These are phyloP conservation scores for Nephrotoma flavescens DNA, from an alignment of 2,888 invertebrate genomes.

Conservation along the genomic window DNA sequence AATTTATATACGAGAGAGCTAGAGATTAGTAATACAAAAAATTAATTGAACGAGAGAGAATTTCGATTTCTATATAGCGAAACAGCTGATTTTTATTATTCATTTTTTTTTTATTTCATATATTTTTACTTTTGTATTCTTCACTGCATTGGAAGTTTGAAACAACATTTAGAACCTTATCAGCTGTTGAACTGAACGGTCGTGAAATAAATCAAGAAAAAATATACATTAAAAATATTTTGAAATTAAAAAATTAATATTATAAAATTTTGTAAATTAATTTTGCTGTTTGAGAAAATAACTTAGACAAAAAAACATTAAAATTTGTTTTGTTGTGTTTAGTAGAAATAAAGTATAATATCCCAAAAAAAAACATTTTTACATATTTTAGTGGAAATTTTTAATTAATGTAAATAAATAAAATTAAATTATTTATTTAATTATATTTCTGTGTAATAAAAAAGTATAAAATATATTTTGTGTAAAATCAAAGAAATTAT, in stretches of 20 bases:
- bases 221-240: not conserved
- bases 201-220: not conserved
- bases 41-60: not conserved
- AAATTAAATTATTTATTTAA: not conserved
- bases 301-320: not conserved
- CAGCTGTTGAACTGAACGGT: constrained; percentile 3
- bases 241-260: not conserved
- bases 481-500: not conserved
- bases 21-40: not conserved
- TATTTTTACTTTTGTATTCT: not conserved
- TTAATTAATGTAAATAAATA: not conserved
- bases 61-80: not conserved
- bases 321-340: not conserved
- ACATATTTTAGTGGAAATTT: not conserved
- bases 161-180: not conserved
- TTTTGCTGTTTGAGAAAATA: not conserved
- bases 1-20: not conserved
- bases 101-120: not conserved
- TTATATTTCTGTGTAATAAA: not conserved
- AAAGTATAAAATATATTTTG: not conserved
- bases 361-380: not conserved
- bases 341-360: not conserved
- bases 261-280: not conserved
- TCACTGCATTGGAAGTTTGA: not conserved
- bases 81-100: not conserved